Base-by-base conservation (phyloP, 2,888 invertebrate species). In the Chrysomela aeneicollis region DNA sequence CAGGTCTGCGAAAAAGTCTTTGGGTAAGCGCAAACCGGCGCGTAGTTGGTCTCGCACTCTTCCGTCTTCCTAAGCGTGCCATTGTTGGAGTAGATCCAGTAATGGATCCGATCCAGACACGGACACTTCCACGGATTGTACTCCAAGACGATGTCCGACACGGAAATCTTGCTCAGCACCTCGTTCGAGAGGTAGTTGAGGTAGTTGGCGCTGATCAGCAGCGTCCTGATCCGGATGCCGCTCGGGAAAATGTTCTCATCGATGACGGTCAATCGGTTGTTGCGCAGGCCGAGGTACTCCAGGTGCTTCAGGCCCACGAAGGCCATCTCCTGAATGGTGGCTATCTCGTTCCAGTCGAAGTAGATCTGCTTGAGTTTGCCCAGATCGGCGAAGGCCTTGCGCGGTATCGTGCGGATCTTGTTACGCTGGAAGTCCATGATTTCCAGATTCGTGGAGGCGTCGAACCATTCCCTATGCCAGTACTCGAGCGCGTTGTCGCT, bases 61-160 rank as follows among this genome's bases (percentile, higher is more conserved):
- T 55, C 54, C 1, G 63, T 32, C 17, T 30, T 35, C 19, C 54
- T 65, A 35, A 70, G 59, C 6, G 70, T 71, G 10, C 67, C 70
- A 21, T 71, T 70, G 12, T 59, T 74, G 1, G 10, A 54, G 21
- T 52, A 49, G 18, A 75, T 54, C 77, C 77, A 76, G 50, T 58
- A 47, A 17, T 55, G 17, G n/a, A 77, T 67, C 10, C 63, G 42
- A 42, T 71, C 64, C 47, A 76, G 68, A 66, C 77, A 77, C 1
- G 71, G 69, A 57, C 77, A 77, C 21, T 68, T 76, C 77, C 76
- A 77, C 9, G 77, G 77, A 64, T 77, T 77, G 15, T 70, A 71
- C 21, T 72, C 70, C 6, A 76, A 18, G n/a, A 61, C 58, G n/a
- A 76, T 37, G n/a, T 59, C 66, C 6, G 67, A 61, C 2, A 74